Percentiles rank a stretch among this genome's conserved stretches.
Conservation (phyloP, 2,113 vertebrate species). For the Triplophysa rosa region DNA sequence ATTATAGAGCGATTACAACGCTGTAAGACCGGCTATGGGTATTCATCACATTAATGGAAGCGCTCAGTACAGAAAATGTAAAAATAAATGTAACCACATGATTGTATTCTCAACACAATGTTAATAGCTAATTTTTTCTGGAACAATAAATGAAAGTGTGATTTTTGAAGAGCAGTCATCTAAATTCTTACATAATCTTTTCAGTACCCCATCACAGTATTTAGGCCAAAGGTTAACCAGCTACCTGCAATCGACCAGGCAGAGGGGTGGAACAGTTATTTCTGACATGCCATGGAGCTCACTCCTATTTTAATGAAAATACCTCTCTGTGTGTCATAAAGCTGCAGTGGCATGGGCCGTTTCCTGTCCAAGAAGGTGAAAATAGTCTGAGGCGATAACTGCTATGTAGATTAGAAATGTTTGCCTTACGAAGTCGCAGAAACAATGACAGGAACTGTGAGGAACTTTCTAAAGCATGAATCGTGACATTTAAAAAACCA, state of each 20-base stretch:
- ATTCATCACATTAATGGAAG: not conserved
- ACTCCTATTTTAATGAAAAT: constrained; percentile 18
- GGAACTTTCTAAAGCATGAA: constrained; percentile 2
- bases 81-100: not conserved
- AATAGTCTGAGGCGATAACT: constrained; percentile 35
- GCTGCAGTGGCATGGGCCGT: not conserved
- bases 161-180: not conserved
- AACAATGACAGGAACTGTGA: not conserved
- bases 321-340: not conserved
- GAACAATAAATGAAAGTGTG: not conserved
- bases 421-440: not conserved
- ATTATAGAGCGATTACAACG: constrained; percentile 1
- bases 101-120: too few species aligned
- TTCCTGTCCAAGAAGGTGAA: constrained; percentile 48
- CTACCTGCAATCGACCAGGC: not conserved
- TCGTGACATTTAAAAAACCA: not conserved
- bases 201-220: not conserved
- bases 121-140: not conserved
- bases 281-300: not conserved
- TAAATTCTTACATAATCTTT: too few species aligned
- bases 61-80: not conserved
- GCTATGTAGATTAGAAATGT: not conserved
- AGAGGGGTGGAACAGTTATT: not conserved
- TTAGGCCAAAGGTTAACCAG: not conserved
- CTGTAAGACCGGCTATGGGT: not conserved